Base-by-base conservation (phyloP, 2,113 vertebrate species). In the rat (Rattus norvegicus) region DNA sequence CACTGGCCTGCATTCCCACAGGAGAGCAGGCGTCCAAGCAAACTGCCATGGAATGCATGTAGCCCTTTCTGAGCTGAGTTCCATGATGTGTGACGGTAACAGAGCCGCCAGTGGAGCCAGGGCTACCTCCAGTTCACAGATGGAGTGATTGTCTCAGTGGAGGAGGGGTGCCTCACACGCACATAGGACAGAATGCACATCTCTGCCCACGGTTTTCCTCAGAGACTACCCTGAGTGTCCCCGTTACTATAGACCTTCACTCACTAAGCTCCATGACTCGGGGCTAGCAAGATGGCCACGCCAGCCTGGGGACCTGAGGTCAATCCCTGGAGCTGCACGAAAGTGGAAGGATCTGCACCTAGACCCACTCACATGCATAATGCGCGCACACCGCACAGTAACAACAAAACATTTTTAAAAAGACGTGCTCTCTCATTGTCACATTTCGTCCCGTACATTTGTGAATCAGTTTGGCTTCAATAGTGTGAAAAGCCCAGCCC, bases 401-500 rank as follows among this genome's bases (percentile, higher is more conserved):
- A 77, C 5, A 77, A 49, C 39, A 86, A 19, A 67, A 49, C 16
- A 13, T 63, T n/a, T 81, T 83, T 12, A 61, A 63, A 65, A 59
- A 98, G 87, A 92, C 97, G 30, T 94, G 97, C 92, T 28, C 94
- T 98, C 95, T 97, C 84, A 65, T 90, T 91, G 91, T 94, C 67
- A 43, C 43, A n/a, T n/a, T n/a, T n/a, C n/a, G 43, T 95, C 61
- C 96, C 72, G 92, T 95, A 92, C 92, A 91, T 98, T 98, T 98
- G 97, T 98, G 96, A 98, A 98, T 97, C 97, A 97, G 97, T 81
- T 97, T 98, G 97, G 93, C 93, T 98, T 97, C 98, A 97, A 85
- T 89, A 96, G 97, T 72, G 36, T 80, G 72, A 93, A 95, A 97
- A 97, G 96, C 97, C 97, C 97, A 97, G 97, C 97, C 98, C 96